Evolutionary conservation across 64 coral and sea anemone species (phyloP), one percentile per base, ranked within the genome.

Genomic region (Montipora efflorescens): DNA sequence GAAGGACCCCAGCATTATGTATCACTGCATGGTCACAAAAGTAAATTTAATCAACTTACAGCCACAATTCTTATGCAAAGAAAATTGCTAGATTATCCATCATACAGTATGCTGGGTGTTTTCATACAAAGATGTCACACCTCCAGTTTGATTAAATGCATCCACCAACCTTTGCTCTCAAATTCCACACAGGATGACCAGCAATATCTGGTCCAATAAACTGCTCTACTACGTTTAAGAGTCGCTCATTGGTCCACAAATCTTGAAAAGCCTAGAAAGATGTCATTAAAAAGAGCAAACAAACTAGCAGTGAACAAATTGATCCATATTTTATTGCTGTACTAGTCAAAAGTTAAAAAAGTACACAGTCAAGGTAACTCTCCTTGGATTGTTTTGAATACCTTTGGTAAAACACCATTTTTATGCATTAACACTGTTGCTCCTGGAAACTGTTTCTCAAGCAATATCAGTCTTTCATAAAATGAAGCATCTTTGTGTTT

Each of bases 371-470:
- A n/a, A n/a, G 21, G 6, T 19, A 36, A 36, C 36, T 36, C 18
- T n/a, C 16, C 9, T 12, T 55, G 0, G 44, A 5, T 80, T 80
- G 0, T 28, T 11, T 23, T 58, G 75, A 22, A 53, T 96, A 93
- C 95, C 87, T 96, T 93, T 78, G 95, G 87, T 80, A 96, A 71
- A 12, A 93, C 77, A 78, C 95, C 95, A 79, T 77, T 64, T 50
- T 96, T 96, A 58, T 86, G 91, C 8, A 93, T 36, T 74, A 96
- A 58, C 15, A 96, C 80, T 48, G 91, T 91, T 25, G 91, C 91
- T 25, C 95, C 95, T 25, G 91, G 87, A 74, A 96, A 96, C 44
- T 96, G 91, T 64, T 96, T 79, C 51, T 96, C 95, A 48, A 96
- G 72, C 46, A 96, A 84, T 20, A 78, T 87, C 72, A 96, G 21